Conservation (phyloP, 1,140 invertebrate genomes). For the Streblospio benedicti region DNA sequence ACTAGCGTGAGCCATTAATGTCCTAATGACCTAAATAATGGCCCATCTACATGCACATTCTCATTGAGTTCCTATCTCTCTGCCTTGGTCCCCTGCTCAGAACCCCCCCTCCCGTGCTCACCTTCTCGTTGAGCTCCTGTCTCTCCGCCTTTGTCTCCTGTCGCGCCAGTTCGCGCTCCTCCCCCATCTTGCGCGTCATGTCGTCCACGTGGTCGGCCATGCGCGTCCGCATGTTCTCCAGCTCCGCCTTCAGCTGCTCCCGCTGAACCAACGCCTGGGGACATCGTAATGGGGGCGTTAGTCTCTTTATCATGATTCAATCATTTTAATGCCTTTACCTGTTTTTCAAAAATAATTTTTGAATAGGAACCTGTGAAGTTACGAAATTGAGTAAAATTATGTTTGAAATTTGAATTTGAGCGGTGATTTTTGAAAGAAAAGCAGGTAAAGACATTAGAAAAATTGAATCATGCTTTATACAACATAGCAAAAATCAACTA, state of each 20-base stretch:
- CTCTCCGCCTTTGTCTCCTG: slow-evolving; percentile 26
- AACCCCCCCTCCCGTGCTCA: slow-evolving; percentile 5
- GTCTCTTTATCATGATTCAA: not conserved
- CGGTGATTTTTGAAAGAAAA: too few relatives aligned
- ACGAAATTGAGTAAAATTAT: not conserved
- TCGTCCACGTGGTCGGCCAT: slow-evolving; percentile 28
- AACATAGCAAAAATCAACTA: too few relatives aligned
- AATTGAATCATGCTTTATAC: too few relatives aligned
- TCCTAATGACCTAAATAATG: too few relatives aligned
- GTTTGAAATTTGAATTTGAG: too few relatives aligned
- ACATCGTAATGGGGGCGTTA: not conserved
- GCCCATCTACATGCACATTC: not conserved
- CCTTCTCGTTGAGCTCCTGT: slow-evolving; percentile 32
- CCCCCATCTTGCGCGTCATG: slow-evolving; percentile 25
- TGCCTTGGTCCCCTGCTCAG: not conserved
- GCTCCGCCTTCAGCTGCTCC: slow-evolving; percentile 33
- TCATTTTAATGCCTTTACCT: not conserved
- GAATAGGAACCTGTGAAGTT: too few relatives aligned
- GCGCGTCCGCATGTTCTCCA: slow-evolving; percentile 26
- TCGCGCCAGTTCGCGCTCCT: slow-evolving; percentile 28
- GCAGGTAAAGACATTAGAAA: too few relatives aligned
- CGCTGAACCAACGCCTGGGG: slow-evolving; percentile 33
- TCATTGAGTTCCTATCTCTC: not conserved
- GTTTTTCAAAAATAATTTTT: not conserved
- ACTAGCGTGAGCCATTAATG: too few relatives aligned